Base-by-base conservation (phyloP, 2,888 invertebrate species). In the Habrosyne pyritoides region DNA sequence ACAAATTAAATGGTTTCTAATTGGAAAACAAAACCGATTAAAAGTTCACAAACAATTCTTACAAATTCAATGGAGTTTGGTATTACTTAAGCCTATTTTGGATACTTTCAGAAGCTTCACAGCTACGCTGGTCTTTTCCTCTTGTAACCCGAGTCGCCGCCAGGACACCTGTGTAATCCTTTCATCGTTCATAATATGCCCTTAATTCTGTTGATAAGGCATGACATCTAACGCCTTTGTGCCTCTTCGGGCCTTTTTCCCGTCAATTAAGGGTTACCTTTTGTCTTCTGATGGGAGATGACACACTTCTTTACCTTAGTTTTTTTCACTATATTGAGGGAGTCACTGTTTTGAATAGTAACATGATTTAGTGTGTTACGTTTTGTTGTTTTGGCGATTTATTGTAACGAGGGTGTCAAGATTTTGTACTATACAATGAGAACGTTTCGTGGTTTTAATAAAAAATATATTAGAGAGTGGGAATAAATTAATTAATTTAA, bases 141-240 rank as follows among this genome's bases (percentile, higher is more conserved):
- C 61, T 60, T 60, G 73, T 68, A 77, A 77, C 72, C 60, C 70
- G 67, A 64, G 42, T 42, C 56, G 67, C 66, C 72, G 68, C 60
- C 73, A 78, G 84, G 83, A 86, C 92, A 92, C 91, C 91, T 92
- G 91, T 92, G 90, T 91, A 91, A 91, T 86, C 91, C 89, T 89
- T 91, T 90, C 90, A 89, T 77, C 84, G 75, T 69, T 75, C 71
- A 92, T 91, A 91, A 91, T 92, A 86, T 89, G 81, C 79, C 86
- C 86, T 89, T 91, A 92, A 92, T 92, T 87, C 87, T 75, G 81
- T 86, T 91, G 91, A 91, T 91, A 90, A 80, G 83, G 86, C 91
- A 84, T 91, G 92, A 91, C 92, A 89, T 86, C 86, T 87, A 83
- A 80, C 84, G 86, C 89, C 75, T 86, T 92, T 92, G 89, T 92